Evolutionary conservation across 2,888 invertebrate genomes (phyloP), one percentile per base, ranked within the genome.

Genomic region (Philhelius pedissequus): DNA sequence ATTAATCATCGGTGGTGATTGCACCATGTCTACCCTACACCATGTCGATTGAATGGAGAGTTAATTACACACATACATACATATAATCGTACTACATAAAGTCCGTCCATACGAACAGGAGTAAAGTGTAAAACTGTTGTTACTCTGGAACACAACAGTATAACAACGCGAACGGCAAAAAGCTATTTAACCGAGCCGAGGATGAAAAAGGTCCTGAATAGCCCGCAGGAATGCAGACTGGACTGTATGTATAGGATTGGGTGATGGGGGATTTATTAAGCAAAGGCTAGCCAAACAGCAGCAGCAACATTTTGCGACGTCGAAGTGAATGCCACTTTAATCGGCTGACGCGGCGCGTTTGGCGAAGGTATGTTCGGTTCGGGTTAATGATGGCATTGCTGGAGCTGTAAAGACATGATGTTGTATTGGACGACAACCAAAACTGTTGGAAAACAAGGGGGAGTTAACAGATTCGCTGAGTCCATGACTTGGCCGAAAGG

Each of bases 1-100:
- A 84, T 84, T 84, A 84, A 84, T 84, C 84, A 84, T 76, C 56
- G 66, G 71, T 75, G 79, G 84, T 68, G 79, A 76, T 80, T 79
- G 79, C n/a, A n/a, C n/a, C n/a, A n/a, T n/a, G n/a, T n/a, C n/a
- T 62, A 45, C 25, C 40, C 40, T 68, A 58, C 40, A 27, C 68
- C 18, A 9, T 73, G 58, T 30, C 66, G 75, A 70, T 80, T 71
- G 71, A 76, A 80, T 62, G 70, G 84, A 56, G 84, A 75, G 84
- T 84, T 84, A 84, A 84, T 84, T 84, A 84, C 83, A 75, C 70
- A 79, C 70, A 62, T 1, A 62, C n/a, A 58, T 25, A 60, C 60
- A 43, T 18, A 35, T 13, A 9, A 6, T 11, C 13, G 18, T 32
- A 30, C 22, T 32, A 30, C 22, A 22, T 27, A 54, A 45, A 75